A percentile compares a stretch with the other conserved stretches of the same genome.
Conservation (phyloP, 1,140 invertebrate genomes). For the Colletes gigas region DNA sequence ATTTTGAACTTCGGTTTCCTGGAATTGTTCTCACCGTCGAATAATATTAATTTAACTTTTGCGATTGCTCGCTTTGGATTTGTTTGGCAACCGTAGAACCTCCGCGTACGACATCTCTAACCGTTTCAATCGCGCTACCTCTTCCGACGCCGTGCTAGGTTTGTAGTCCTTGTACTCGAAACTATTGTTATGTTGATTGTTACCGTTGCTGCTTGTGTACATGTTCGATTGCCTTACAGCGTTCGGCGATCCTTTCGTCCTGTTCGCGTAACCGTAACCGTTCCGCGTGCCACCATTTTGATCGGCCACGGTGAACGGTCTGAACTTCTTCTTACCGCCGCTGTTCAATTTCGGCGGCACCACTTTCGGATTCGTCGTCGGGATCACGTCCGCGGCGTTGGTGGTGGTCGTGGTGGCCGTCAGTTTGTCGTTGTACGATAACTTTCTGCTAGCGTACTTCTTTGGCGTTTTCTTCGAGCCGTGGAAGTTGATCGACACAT, state of each 20-base stretch:
- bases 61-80: slow-evolving; percentile 70
- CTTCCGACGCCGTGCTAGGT: slow-evolving; percentile 88
- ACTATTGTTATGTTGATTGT: slow-evolving; percentile 57
- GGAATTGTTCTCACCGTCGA: not conserved
- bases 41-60: slow-evolving; percentile 12
- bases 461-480: slow-evolving; percentile 52
- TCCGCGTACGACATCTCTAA: slow-evolving; percentile 92
- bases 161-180: slow-evolving; percentile 83
- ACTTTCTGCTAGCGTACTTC: slow-evolving; percentile 58
- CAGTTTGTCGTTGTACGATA: slow-evolving; percentile 31
- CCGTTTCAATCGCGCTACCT: slow-evolving; percentile 89
- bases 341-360: slow-evolving; percentile 72
- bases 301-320: slow-evolving; percentile 77
- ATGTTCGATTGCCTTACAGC: slow-evolving; percentile 79
- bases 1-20: slow-evolving; percentile 23
- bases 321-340: slow-evolving; percentile 81
- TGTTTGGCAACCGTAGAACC: slow-evolving; percentile 87
- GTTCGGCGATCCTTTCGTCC: slow-evolving; percentile 82
- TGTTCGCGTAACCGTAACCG: slow-evolving; percentile 83
- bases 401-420: not conserved
- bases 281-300: slow-evolving; percentile 83
- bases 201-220: not conserved
- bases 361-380: slow-evolving; percentile 65
- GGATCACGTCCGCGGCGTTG: slow-evolving; percentile 65
- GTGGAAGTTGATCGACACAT: slow-evolving; percentile 35